Evolutionary conservation across 2,888 invertebrate species (phyloP).

Genomic region (Ashinkailepas kermadecensis): DNA sequence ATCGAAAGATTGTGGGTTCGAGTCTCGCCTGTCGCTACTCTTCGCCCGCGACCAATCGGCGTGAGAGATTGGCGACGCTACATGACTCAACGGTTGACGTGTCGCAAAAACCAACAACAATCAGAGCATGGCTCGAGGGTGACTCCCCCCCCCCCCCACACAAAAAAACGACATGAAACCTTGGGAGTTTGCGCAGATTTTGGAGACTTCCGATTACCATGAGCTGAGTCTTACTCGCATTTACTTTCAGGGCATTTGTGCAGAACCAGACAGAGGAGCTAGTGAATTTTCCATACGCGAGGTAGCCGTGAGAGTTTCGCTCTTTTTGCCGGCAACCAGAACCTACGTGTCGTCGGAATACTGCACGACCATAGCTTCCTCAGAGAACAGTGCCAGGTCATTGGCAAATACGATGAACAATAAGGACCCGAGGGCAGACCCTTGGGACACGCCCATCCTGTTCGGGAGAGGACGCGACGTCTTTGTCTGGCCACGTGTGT

Average conservation of each 20-base stretch:
- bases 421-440: neutral
- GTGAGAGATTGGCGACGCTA: no score
- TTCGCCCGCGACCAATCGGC: no score
- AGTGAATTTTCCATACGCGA: neutral
- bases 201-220: neutral
- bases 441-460: neutral
- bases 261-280: neutral
- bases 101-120: no score
- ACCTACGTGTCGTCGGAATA: neutral
- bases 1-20: no score
- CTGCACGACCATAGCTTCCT: neutral
- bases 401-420: neutral
- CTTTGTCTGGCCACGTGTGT: neutral
- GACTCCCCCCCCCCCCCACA: neutral
- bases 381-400: neutral
- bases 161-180: neutral
- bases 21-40: no score
- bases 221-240: neutral
- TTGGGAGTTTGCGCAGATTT: neutral
- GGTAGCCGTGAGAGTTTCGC: neutral
- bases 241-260: neutral
- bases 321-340: neutral
- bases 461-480: neutral
- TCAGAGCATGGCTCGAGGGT: neutral
- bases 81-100: no score